Conservation (phyloP, 2,113 vertebrate species). For the Thinocorus orbignyianus region DNA sequence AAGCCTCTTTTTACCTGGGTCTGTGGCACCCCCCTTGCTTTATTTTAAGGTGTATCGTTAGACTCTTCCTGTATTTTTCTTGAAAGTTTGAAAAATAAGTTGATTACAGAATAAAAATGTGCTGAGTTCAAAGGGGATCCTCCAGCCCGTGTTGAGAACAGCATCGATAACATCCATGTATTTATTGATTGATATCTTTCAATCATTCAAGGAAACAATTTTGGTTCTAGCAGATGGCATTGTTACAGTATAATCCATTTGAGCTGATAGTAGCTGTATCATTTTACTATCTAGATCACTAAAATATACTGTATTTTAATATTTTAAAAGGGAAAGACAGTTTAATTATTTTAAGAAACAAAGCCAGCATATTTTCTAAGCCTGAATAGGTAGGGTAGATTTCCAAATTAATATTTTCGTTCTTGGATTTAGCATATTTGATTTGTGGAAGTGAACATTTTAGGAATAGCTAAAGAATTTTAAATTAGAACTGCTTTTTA, state of each 20-base stretch:
- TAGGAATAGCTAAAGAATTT: neutral
- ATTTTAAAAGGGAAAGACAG: neutral
- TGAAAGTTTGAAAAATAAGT: neutral
- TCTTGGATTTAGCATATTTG: neutral
- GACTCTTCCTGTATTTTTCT: neutral
- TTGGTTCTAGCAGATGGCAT: neutral
- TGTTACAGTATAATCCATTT: neutral
- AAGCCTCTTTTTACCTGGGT: neutral
- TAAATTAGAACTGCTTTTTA: neutral
- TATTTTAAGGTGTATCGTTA: neutral
- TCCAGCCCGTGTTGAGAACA: neutral
- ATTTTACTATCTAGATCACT: neutral
- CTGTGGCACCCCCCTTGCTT: neutral
- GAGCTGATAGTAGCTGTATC: neutral
- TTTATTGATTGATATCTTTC: neutral
- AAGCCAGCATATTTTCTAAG: neutral
- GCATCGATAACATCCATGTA: neutral
- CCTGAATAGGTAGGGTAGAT: neutral
- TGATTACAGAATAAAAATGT: neutral
- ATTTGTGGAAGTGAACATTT: neutral
- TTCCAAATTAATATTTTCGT: conserved; percentile 2
- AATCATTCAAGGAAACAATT: neutral
- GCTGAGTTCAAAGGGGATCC: neutral
- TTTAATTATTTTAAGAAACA: neutral
- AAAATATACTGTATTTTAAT: neutral